Percentiles rank a stretch among this genome's conserved stretches.
Conservation (phyloP, 2,113 vertebrate genomes). For the Alexandromys fortis region DNA sequence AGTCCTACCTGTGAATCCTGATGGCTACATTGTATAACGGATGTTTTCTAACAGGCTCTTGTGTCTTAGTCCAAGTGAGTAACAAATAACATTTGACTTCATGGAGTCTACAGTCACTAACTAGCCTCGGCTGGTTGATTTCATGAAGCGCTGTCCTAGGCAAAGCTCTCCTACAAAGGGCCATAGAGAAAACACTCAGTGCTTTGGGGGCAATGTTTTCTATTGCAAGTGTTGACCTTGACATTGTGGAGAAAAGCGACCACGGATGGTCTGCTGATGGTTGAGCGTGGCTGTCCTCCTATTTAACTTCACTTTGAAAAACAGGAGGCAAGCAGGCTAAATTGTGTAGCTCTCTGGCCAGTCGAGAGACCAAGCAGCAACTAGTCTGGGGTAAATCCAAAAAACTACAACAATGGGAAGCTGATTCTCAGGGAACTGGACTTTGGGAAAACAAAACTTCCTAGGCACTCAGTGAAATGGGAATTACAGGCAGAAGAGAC, state of each 20-base stretch:
- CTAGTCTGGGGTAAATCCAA: neutral
- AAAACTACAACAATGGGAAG: neutral
- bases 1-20: neutral
- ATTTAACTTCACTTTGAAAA: neutral
- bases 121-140: accelerated
- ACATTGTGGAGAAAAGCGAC: neutral
- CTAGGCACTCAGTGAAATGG: neutral
- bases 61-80: neutral
- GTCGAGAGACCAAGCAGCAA: neutral
- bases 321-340: neutral
- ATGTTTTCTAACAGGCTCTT: neutral
- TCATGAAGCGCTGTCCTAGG: neutral
- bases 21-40: neutral
- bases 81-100: neutral
- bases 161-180: neutral
- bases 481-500: neutral
- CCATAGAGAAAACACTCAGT: neutral
- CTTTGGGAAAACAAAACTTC: neutral
- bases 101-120: neutral
- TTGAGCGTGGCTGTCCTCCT: neutral
- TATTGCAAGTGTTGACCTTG: neutral
- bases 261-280: neutral
- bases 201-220: neutral
- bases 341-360: neutral
- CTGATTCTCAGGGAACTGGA: neutral